Conservation (phyloP, 2,888 invertebrate species). For the Hartigia nigra region DNA sequence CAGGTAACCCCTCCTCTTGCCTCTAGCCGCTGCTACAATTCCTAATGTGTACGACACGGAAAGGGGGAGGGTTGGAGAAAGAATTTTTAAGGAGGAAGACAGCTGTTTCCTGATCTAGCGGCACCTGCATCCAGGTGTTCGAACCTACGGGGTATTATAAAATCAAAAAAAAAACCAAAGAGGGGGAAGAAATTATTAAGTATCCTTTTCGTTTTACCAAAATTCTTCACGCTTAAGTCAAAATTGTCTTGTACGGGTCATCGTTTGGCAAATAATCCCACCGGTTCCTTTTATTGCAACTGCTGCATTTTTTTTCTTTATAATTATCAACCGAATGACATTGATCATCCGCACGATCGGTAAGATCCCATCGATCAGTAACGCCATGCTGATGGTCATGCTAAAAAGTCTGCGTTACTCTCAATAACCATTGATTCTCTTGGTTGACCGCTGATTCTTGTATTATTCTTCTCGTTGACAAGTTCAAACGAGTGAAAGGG, state of each 20-base stretch:
- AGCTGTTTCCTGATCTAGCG: constrained; percentile 49
- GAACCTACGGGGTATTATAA: constrained; percentile 4
- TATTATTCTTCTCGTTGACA: not conserved
- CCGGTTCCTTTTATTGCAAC: not conserved
- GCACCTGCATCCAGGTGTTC: constrained; percentile 58
- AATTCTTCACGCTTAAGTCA: not conserved
- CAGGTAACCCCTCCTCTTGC: constrained; percentile 20
- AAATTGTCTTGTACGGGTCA: not conserved
- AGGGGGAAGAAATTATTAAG: not conserved
- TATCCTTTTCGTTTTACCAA: not conserved
- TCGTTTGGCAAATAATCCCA: not conserved
- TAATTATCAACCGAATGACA: not conserved
- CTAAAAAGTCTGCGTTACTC: not conserved
- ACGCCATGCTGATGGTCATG: not conserved
- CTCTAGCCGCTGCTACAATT: constrained; percentile 7
- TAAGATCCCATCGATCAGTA: not conserved
- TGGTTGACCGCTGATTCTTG: not conserved
- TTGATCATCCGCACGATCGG: not conserved
- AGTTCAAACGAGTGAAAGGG: not conserved
- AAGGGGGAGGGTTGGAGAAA: constrained; percentile 7
- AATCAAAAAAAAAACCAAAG: not conserved
- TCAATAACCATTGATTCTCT: not conserved
- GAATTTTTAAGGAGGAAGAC: constrained; percentile 34
- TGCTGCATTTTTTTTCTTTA: not conserved
- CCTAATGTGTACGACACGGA: constrained; percentile 9